Evolutionary conservation across 2,113 vertebrate genomes (phyloP).

Genomic region (Ceyx melanurus): DNA sequence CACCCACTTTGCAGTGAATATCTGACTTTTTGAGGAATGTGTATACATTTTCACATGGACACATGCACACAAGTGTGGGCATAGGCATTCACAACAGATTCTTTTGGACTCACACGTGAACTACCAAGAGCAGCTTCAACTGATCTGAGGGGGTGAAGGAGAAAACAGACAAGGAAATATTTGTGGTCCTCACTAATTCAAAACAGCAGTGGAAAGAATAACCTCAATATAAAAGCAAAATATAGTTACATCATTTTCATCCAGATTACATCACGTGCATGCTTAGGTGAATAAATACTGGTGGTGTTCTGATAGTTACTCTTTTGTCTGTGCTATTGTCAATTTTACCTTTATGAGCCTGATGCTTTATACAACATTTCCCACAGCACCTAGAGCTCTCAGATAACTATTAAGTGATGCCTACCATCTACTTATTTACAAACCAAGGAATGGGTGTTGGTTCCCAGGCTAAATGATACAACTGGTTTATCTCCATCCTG

Average conservation of each 20-base stretch:
- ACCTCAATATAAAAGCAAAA: background rate
- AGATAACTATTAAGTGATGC: background rate
- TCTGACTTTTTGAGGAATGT: background rate
- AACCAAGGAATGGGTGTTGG: background rate
- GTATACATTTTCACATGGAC: background rate
- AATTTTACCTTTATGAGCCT: background rate
- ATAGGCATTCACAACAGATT: background rate
- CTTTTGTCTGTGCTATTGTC: background rate
- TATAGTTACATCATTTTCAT: background rate
- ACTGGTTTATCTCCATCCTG: background rate
- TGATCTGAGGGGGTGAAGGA: background rate
- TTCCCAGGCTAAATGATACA: background rate
- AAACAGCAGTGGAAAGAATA: background rate
- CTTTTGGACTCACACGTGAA: background rate
- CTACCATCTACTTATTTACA: background rate
- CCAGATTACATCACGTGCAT: background rate
- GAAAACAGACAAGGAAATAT: background rate
- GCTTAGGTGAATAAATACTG: background rate
- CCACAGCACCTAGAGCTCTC: background rate
- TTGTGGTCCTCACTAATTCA: background rate
- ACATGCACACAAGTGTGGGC: rapidly evolving
- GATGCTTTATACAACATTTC: background rate
- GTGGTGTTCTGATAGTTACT: background rate
- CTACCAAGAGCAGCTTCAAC: background rate
- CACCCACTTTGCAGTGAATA: background rate